Evolutionary conservation across 2,888 invertebrate species (phyloP).

Genomic region (Gortyna flavago): DNA sequence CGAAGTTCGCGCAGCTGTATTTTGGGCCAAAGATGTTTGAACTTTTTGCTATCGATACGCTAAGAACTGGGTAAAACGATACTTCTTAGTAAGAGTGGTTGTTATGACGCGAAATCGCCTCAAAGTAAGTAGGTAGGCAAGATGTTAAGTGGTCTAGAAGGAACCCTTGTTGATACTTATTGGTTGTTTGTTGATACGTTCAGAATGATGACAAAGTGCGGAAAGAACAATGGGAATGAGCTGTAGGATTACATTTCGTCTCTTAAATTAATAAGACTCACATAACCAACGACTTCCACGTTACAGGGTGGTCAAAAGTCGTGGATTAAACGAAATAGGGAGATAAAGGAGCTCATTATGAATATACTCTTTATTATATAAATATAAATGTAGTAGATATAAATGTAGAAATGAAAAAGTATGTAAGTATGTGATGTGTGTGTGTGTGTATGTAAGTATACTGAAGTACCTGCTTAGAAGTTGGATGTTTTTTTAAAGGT

Average conservation of each 20-base stretch:
- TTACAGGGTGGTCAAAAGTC: no score
- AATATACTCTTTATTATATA: no score
- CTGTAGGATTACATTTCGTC: constrained; percentile 8
- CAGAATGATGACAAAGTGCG: constrained; percentile 18
- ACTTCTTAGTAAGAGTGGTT: no score
- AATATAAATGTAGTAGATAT: no score
- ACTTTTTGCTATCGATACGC: not conserved
- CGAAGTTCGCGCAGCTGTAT: not conserved
- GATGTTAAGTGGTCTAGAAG: not conserved
- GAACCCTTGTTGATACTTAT: constrained; percentile 34
- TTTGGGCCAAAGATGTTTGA: not conserved
- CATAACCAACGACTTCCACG: constrained; percentile 7
- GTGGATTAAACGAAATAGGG: no score
- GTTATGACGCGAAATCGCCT: not conserved
- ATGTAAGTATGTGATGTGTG: no score
- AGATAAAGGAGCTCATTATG: no score
- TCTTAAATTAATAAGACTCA: constrained; percentile 19
- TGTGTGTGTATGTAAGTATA: no score
- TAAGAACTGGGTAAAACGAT: not conserved
- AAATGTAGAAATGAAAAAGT: no score
- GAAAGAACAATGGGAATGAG: constrained; percentile 39
- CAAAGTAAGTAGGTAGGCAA: not conserved
- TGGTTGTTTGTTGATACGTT: constrained; percentile 32
- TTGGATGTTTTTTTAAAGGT: no score
- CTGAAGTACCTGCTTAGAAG: no score